phyloP scores from a whole-genome alignment of 2,797 vertebrate genomes.

The Mormyrus proboscirostris region DNA sequence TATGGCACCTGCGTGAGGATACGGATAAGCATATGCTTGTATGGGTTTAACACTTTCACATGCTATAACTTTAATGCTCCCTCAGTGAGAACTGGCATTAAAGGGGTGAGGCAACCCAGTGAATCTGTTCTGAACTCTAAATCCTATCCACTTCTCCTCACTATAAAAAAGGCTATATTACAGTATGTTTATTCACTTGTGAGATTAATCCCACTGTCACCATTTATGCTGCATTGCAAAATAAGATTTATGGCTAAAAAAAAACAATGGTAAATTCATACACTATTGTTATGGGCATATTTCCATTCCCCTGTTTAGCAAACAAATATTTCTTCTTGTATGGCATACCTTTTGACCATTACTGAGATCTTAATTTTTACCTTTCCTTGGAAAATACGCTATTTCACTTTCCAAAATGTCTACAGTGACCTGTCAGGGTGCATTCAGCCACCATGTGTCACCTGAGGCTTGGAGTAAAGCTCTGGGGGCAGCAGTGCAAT shows the following conservation, averaged over 20 bases:
- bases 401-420: not conserved
- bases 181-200: not conserved
- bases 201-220: slow-evolving; percentile 3
- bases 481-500: slow-evolving; percentile 32
- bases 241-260: not conserved
- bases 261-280: not conserved
- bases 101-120: not conserved
- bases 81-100: not conserved
- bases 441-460: not conserved
- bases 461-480: not conserved
- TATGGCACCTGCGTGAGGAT: not conserved
- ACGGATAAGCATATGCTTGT: not conserved
- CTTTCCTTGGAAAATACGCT: not conserved
- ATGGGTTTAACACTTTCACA: not conserved
- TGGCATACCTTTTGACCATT: not conserved
- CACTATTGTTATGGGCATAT: not conserved
- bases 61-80: not conserved
- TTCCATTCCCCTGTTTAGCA: not conserved
- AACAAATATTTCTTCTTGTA: not conserved
- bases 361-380: not conserved
- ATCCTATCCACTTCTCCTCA: not conserved
- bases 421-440: not conserved
- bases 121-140: not conserved
- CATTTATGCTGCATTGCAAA: slow-evolving; percentile 4
- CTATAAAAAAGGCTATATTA: not conserved